Base-by-base conservation (phyloP, 2,888 invertebrate species). In the Antheraea yamamai region DNA sequence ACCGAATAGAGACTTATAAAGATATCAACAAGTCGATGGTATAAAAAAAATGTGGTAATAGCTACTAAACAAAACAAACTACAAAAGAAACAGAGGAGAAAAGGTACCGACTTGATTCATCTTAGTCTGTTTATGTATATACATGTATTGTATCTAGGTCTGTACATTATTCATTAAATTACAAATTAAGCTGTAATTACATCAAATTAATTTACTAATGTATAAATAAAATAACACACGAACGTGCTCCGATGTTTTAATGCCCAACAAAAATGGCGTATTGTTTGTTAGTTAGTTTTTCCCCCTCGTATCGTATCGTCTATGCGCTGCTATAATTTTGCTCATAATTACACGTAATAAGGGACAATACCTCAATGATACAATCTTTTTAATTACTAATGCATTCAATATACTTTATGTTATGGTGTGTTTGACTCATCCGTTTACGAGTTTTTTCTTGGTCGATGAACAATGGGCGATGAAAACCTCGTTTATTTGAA, bases 301-400 rank as follows among this genome's bases (percentile, higher is more conserved):
- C 80, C 83, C 82, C 80, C 76, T 79, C 85, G 82, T 82, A 83
- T 81, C 84, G 81, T 70, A 39, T 7, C 61, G 72, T 14, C 61
- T 47, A 30, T 51, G 72, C 81, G 82, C 79, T 78, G 80, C 80
- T 83, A 81, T 83, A 82, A 86, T 84, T 87, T 82, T 82, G 80
- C 84, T 80, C 81, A 84, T 90, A 89, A 89, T 88, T 88, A 89
- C 84, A 80, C 82, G 86, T 91, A 89, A 89, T 92, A 87, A 85
- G 88, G 88, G 88, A 87, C 89, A 89, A 86, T 89, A 87, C 83
- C 82, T 83, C 73, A 64, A 74, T 79, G 90, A 90, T 91, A 89
- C 68, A 82, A 91, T 89, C 90, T 84, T 88, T 88, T 87, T 87
- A 86, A 87, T 74, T 30, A 39, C 74, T n/a, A 70, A 30, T 72